These are phyloP conservation scores for Microhierax caerulescens DNA, from an alignment of 2,797 vertebrate genomes.

Conservation along the genomic window DNA sequence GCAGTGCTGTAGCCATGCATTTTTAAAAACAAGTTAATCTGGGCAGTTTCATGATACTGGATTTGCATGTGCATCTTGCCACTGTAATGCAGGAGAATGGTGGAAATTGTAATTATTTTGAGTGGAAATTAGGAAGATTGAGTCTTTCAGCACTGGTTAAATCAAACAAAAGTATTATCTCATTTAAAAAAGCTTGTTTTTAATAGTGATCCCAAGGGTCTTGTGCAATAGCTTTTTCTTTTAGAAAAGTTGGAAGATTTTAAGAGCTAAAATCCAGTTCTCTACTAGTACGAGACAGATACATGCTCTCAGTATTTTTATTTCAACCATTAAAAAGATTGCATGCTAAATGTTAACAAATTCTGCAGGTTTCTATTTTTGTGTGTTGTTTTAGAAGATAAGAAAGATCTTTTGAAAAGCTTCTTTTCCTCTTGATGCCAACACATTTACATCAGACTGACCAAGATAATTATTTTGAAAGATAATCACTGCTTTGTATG, in stretches of 20 bases:
- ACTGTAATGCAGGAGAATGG: background rate
- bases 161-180: background rate
- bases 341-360: background rate
- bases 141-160: background rate
- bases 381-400: background rate
- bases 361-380: background rate
- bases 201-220: background rate
- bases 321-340: background rate
- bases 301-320: background rate
- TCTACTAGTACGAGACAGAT: background rate
- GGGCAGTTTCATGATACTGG: background rate
- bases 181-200: background rate
- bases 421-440: constrained; percentile 10
- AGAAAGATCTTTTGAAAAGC: background rate
- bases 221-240: background rate
- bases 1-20: background rate
- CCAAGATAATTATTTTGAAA: background rate
- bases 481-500: background rate
- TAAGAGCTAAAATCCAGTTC: background rate
- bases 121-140: background rate
- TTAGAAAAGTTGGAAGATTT: background rate
- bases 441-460: constrained; percentile 9
- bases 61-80: background rate
- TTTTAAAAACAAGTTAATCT: background rate
- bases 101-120: background rate